Evolutionary conservation across 30 jellyfish, hydroid and myxozoan genomes (phyloP).

Genomic region (Aurelia coerulea): DNA sequence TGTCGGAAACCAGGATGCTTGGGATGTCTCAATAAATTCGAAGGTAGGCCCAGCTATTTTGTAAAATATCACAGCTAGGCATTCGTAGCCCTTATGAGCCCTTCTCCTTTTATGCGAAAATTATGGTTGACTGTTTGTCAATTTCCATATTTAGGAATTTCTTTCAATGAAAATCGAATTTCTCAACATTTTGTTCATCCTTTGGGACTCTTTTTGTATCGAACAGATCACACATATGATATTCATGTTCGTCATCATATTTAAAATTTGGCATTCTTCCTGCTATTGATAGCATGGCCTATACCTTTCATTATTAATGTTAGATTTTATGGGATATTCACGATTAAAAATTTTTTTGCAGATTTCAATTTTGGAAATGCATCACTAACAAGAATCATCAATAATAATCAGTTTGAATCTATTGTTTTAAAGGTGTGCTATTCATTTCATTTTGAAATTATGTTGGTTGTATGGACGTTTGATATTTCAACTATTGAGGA

Average conservation of each 20-base stretch:
- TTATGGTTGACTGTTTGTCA: too few relatives aligned
- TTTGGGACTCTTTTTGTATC: background rate
- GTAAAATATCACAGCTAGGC: too few relatives aligned
- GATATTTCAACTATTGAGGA: too few relatives aligned
- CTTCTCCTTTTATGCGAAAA: too few relatives aligned
- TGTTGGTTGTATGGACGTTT: too few relatives aligned
- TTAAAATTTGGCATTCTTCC: background rate
- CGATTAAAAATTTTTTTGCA: background rate
- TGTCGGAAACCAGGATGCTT: conserved; percentile 61
- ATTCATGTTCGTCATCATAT: background rate
- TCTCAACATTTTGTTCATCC: background rate
- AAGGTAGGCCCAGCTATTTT: conserved; percentile 10
- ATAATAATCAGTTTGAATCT: conserved; percentile 59
- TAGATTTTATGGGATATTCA: too few relatives aligned
- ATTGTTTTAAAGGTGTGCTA: background rate
- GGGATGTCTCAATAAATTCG: conserved; percentile 64
- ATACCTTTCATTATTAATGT: too few relatives aligned
- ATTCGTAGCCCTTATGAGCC: too few relatives aligned
- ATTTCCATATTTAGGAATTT: too few relatives aligned
- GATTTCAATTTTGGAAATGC: conserved; percentile 40
- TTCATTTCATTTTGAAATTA: too few relatives aligned
- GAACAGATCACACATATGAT: background rate
- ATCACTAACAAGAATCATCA: conserved; percentile 40
- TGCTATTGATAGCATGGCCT: background rate
- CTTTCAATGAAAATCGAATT: too few relatives aligned